Evolutionary conservation across 2,113 vertebrate species (phyloP).

Genomic region (Peucedramus taeniatus): DNA sequence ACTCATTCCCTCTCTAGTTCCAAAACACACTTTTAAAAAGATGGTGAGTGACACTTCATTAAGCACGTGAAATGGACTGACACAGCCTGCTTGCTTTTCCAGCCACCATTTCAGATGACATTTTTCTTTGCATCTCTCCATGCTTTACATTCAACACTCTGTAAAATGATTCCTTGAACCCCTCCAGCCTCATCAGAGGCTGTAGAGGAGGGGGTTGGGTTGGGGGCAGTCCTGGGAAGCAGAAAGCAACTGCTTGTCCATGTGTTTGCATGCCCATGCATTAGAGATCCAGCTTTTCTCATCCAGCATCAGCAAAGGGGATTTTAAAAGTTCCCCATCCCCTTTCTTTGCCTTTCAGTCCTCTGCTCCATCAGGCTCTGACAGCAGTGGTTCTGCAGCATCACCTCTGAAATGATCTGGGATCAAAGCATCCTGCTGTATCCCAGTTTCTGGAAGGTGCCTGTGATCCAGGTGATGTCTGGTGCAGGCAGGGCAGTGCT

Average conservation of each 20-base stretch:
- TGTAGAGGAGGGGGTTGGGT: fast-evolving
- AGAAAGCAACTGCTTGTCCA: background rate
- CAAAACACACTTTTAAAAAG: background rate
- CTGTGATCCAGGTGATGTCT: background rate
- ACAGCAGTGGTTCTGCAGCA: background rate
- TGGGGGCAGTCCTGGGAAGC: background rate
- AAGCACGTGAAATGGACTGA: background rate
- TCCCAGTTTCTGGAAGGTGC: background rate
- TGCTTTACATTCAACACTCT: background rate
- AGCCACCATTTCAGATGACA: background rate
- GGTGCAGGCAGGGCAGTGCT: background rate
- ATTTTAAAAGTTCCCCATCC: background rate
- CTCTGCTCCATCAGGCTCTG: background rate
- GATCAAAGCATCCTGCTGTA: background rate
- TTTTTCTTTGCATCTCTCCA: background rate
- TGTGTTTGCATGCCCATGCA: background rate
- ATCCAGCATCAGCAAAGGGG: background rate
- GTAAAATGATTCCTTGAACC: background rate
- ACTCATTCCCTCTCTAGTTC: background rate
- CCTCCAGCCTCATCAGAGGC: background rate
- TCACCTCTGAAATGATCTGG: background rate
- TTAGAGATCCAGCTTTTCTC: background rate
- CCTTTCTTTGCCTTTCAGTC: background rate
- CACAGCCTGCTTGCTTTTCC: background rate
- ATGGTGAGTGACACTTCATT: constrained; percentile 33